Base-by-base conservation (phyloP, 1,140 invertebrate species). In the Phymorhynchus buccinoides region DNA sequence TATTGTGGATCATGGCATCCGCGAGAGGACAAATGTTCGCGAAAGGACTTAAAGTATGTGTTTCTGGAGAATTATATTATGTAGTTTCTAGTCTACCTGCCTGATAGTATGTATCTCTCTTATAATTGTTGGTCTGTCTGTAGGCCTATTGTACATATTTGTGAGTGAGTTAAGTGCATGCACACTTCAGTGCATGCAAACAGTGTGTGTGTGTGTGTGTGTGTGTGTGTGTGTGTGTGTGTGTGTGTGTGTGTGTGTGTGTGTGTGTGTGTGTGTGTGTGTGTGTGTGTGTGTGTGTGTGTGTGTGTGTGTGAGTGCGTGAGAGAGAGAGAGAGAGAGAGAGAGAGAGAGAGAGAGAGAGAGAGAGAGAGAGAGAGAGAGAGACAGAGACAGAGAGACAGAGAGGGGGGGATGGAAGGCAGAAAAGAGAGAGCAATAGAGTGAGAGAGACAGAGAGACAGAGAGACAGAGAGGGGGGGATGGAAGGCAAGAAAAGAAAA, bases 341-440 rank as follows among this genome's bases (percentile, higher is more conserved):
- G 32, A 62, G 52, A 84, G 7, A 86, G 37, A 68, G 7, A 83
- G 66, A 77, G 3, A 71, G 62, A 86, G 62, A 86, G 80, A 83
- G 35, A 56, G n/a, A 82, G 30, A 73, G 79, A 83, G 56, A 75
- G 56, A 83, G 78, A 71, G 48, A 37, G 62, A 75, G 52, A 71
- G 56, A 84, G 81, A 86, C 66, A 84, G 81, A 73, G 39, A 86
- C 62, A 75, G 68, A 84, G n/a, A 71, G 68, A 81, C 3, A 44
- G 42, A 86, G 80, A 83, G 66, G n/a, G 44, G 75, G 16, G 73
- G 56, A 83, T 16, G n/a, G 56, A 82, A 42, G 39, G 39, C 6
- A 27, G 42, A 68, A 81, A 32, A 52, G n/a, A 81, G 44, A 75
- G 68, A 73, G 42, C 48, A 81, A 81, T 80, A 71, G 42, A 86